Evolutionary conservation across 2,113 vertebrate species (phyloP), one percentile per base, ranked within the genome.

Genomic region (Lanius collurio): DNA sequence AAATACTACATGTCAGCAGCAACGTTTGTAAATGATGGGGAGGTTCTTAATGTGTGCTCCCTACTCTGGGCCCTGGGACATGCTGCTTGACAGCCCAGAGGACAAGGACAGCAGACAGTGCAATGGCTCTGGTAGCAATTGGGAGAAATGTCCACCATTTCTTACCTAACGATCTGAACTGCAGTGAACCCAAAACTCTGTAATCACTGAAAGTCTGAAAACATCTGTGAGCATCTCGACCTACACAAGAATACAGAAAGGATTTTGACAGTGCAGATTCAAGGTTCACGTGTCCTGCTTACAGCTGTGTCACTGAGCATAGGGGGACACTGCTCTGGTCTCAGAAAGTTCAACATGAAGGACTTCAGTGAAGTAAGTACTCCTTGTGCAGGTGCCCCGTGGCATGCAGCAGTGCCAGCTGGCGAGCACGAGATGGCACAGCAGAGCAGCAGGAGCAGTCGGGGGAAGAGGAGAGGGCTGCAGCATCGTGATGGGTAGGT

Each of bases 361-460:
- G 26, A 18, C 22, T 39, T 20, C 0, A 3, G 3, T 1, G 41
- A 7, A 8, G 1, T 6, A 7, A 8, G 1, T 6, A 0, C 37
- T 44, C 10, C 46, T 37, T 18, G 52, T 2, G 19, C 57, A 3
- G 59, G 50, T 19, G 35, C 4, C 33, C 30, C 0, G 0, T 6
- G 53, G 9, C 11, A 0, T 2, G 74, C 46, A 39, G 87, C 56
- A 35, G 28, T 53, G 83, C 4, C 50, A 24, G 81, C 52, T 11
- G n/a, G 30, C 0, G 41, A 87, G 62, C 91, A 73, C 74, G 22
- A 42, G 94, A 76, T 84, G 91, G 91, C 91, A 82, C 62, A 59
- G 70, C 78, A 69, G 81, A 76, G 64, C 73, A 27, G 62, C 16
- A 23, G 12, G 0, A 41, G 20, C 59, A 4, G 19, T 2, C 4